Evolutionary conservation across 2,888 invertebrate genomes (phyloP).

Genomic region (Fissipunctia ypsillon): DNA sequence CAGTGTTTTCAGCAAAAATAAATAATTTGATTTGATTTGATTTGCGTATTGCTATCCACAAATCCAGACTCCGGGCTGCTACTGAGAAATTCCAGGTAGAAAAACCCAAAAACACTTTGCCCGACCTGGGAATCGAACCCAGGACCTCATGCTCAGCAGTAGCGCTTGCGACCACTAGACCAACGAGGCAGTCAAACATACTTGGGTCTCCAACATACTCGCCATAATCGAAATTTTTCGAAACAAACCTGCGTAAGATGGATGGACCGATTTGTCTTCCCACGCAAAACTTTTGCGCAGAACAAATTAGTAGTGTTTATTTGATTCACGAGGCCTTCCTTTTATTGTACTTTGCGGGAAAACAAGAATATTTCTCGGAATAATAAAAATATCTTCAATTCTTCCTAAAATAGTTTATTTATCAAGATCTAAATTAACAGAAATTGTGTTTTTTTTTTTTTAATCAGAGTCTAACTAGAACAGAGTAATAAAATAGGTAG

Average conservation of each 20-base stretch:
- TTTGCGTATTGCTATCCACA: too few species aligned
- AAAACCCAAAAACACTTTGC: too few species aligned
- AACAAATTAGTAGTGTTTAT: constrained; percentile 48
- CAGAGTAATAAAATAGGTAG: not conserved
- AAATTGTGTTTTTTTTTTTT: not conserved
- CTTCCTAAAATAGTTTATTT: constrained; percentile 36
- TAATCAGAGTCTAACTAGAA: not conserved
- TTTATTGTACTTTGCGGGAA: constrained; percentile 17
- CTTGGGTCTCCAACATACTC: not conserved
- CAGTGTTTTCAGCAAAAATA: too few species aligned
- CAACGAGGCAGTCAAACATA: too few species aligned
- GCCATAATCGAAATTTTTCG: constrained; percentile 22
- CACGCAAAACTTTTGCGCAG: constrained; percentile 33
- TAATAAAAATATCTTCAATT: constrained; percentile 25
- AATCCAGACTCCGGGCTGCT: too few species aligned
- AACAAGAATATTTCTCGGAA: constrained; percentile 22
- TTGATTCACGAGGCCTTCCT: constrained; percentile 26
- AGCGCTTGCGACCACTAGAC: too few species aligned
- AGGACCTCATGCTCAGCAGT: too few species aligned
- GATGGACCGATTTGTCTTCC: constrained; percentile 37
- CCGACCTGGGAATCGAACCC: too few species aligned
- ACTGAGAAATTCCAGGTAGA: too few species aligned
- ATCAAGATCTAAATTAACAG: constrained; percentile 1
- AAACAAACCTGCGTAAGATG: constrained; percentile 27
- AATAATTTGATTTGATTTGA: too few species aligned